A percentile compares a stretch with the other conserved stretches of the same genome.
Conservation (phyloP, 2,113 vertebrate genomes). For the Pionites leucogaster region DNA sequence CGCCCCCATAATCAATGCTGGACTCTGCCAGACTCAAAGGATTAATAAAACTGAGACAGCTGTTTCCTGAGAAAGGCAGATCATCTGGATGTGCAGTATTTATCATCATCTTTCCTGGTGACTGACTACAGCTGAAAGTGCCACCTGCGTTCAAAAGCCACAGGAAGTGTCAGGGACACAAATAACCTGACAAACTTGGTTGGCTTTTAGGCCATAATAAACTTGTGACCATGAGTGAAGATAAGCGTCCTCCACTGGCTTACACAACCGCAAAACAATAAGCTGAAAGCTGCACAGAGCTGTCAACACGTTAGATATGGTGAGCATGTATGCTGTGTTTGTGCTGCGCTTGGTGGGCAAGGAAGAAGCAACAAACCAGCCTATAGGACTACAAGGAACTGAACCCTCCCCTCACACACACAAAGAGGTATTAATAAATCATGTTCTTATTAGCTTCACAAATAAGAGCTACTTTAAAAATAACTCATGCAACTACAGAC, state of each 20-base stretch:
- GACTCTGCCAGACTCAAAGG: background rate
- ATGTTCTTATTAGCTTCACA: background rate
- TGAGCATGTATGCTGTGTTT: rapidly evolving
- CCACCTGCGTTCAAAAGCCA: background rate
- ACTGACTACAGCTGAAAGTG: background rate
- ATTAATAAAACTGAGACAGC: background rate
- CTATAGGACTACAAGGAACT: background rate
- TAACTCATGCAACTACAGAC: background rate
- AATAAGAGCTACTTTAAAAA: background rate
- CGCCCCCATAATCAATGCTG: background rate
- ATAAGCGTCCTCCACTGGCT: background rate
- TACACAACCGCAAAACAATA: background rate
- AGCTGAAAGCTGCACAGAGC: background rate
- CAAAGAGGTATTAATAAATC: background rate
- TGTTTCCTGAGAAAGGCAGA: background rate
- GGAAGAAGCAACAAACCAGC: background rate
- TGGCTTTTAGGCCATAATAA: background rate
- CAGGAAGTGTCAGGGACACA: background rate
- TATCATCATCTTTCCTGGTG: background rate
- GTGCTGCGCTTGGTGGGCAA: background rate
- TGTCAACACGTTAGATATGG: background rate
- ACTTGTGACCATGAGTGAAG: background rate
- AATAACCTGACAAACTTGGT: background rate
- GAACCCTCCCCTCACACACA: background rate
- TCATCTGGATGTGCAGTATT: background rate